Evolutionary conservation across 2,797 vertebrate genomes (phyloP).

Genomic region (Chelidonichthys spinosus): DNA sequence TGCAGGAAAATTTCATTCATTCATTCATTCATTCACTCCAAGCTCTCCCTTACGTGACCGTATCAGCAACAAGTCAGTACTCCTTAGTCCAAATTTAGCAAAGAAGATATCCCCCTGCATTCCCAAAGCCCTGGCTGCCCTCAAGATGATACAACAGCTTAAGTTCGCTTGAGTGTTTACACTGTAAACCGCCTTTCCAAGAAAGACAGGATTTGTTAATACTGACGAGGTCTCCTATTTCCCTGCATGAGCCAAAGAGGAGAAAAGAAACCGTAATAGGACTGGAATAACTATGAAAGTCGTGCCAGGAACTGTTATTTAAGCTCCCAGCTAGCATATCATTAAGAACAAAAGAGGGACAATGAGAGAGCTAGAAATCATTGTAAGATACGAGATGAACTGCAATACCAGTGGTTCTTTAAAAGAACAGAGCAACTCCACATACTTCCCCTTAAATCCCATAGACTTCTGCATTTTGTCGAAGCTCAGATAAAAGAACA

Average conservation of each 20-base stretch:
- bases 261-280: slow-evolving; percentile 55
- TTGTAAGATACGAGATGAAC: slow-evolving; percentile 17
- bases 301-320: slow-evolving; percentile 51
- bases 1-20: slow-evolving; percentile 1
- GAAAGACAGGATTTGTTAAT: slow-evolving; percentile 77
- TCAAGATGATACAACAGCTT: slow-evolving; percentile 58
- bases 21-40: no score
- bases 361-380: slow-evolving; percentile 27
- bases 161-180: slow-evolving; percentile 73
- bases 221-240: slow-evolving; percentile 68
- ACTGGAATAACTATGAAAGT: slow-evolving; percentile 60
- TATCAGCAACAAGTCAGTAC: slow-evolving; percentile 21
- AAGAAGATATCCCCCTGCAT: slow-evolving; percentile 29
- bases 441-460: slow-evolving; percentile 37
- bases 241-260: slow-evolving; percentile 55
- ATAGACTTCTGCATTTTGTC: not conserved
- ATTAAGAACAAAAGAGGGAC: slow-evolving; percentile 35
- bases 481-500: slow-evolving; percentile 39
- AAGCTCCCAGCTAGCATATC: slow-evolving; percentile 27
- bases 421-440: slow-evolving; percentile 21
- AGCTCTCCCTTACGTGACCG: slow-evolving; percentile 17
- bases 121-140: slow-evolving; percentile 16
- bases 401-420: slow-evolving; percentile 24
- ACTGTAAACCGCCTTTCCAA: slow-evolving; percentile 77
- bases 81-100: slow-evolving; percentile 44